These are phyloP conservation scores for Tragelaphus scriptus DNA, from an alignment of 2,113 vertebrate genomes.

Conservation along the genomic window DNA sequence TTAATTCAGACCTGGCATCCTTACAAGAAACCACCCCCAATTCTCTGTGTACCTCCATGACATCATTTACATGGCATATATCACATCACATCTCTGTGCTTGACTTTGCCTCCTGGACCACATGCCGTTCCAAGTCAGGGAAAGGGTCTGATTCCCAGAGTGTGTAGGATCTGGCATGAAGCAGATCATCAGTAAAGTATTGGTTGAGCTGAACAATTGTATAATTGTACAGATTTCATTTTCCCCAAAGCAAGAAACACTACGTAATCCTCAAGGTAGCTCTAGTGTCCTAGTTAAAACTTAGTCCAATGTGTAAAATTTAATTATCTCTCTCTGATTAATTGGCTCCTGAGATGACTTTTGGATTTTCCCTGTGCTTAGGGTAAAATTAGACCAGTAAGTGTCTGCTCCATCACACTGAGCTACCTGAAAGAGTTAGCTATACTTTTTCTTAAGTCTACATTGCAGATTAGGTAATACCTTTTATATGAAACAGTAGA, in stretches of 20 bases:
- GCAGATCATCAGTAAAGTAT: constrained; percentile 46
- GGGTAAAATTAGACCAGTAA: constrained; percentile 69
- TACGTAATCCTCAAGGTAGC: constrained; percentile 64
- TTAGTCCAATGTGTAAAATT: constrained; percentile 74
- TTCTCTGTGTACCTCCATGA: background rate
- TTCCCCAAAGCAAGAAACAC: constrained; percentile 46
- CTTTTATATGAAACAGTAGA: background rate
- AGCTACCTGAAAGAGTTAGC: constrained; percentile 37
- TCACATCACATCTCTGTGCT: background rate
- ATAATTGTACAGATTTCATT: constrained; percentile 53
- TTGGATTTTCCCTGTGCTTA: constrained; percentile 68
- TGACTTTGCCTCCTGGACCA: background rate
- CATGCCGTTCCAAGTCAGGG: background rate
- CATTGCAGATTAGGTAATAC: constrained; percentile 40
- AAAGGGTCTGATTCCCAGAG: background rate
- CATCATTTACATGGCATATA: background rate
- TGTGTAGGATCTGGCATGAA: background rate
- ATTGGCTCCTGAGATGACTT: constrained; percentile 72
- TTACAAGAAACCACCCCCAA: background rate
- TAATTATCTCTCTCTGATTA: constrained; percentile 75
- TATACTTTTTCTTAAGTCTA: constrained; percentile 47
- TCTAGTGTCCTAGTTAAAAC: constrained; percentile 72
- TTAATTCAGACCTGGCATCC: background rate
- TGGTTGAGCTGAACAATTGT: constrained; percentile 51
- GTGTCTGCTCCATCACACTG: constrained; percentile 50